Conservation (phyloP, 2,113 vertebrate species). For the Platysternon megacephalum region DNA sequence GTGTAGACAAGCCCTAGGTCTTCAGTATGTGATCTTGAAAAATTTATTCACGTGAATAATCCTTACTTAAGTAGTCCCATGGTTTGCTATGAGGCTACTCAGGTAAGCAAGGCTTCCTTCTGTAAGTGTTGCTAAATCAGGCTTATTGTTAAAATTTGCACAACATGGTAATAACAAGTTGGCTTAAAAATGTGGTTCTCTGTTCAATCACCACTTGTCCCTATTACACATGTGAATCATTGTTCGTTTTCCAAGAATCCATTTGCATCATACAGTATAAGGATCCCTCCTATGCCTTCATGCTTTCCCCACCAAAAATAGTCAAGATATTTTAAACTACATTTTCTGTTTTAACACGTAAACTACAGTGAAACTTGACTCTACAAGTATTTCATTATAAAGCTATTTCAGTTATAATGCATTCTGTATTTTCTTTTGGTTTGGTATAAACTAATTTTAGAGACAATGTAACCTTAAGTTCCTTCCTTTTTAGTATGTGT, state of each 20-base stretch:
- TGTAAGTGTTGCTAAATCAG: not conserved
- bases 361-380: not conserved
- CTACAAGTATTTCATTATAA: not conserved
- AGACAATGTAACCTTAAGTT: fast-evolving
- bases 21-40: not conserved
- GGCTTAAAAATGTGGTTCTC: conserved; percentile 51
- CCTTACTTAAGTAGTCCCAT: not conserved
- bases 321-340: not conserved
- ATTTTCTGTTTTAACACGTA: not conserved
- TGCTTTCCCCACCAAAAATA: not conserved
- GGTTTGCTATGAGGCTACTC: conserved; percentile 25
- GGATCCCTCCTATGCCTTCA: not conserved
- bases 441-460: not conserved
- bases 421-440: not conserved
- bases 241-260: conserved; percentile 21
- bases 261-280: conserved; percentile 15
- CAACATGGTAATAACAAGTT: conserved; percentile 40
- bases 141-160: not conserved
- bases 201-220: conserved; percentile 12
- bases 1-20: not conserved
- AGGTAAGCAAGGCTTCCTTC: not conserved
- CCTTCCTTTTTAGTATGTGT: not conserved
- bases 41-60: not conserved
- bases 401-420: not conserved
- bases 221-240: conserved; percentile 9